These are phyloP conservation scores for Drosophila nasuta DNA, from an alignment of 1,140 invertebrate species.

Conservation along the genomic window DNA sequence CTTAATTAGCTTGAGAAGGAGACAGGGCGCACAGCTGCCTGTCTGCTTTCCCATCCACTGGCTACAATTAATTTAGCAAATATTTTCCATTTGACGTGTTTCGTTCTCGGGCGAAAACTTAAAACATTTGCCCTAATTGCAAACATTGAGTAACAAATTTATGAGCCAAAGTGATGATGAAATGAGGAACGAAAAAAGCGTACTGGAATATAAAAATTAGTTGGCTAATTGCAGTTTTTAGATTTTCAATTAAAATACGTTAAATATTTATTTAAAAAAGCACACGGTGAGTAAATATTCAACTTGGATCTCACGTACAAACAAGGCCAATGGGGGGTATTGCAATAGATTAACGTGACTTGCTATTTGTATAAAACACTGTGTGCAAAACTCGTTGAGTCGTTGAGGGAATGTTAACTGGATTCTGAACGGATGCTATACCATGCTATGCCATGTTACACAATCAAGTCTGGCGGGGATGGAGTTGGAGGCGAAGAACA, in stretches of 20 bases:
- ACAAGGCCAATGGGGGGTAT: background rate
- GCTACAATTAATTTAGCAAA: slow-evolving; percentile 47
- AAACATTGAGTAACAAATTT: background rate
- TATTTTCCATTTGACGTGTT: slow-evolving; percentile 53
- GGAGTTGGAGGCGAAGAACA: background rate
- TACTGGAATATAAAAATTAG: slow-evolving; percentile 2
- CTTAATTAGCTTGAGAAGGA: slow-evolving; percentile 58
- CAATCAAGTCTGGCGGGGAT: slow-evolving; percentile 29
- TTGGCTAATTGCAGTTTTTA: slow-evolving; percentile 66
- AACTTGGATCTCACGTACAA: slow-evolving; percentile 9
- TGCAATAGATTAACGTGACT: slow-evolving; percentile 60
- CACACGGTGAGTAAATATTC: slow-evolving; percentile 40
- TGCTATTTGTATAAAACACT: slow-evolving; percentile 58
- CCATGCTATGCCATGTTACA: slow-evolving; percentile 30
- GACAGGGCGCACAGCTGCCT: background rate
- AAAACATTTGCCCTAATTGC: slow-evolving; percentile 29
- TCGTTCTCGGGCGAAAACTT: slow-evolving; percentile 32
- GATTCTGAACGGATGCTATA: slow-evolving; percentile 14
- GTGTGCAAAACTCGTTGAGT: background rate
- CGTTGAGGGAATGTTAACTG: slow-evolving; percentile 18
- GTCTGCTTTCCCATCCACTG: slow-evolving; percentile 2
- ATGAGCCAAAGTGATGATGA: slow-evolving; percentile 22
- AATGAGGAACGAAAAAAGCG: slow-evolving; percentile 2
- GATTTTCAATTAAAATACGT: slow-evolving; percentile 70
- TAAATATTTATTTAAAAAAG: slow-evolving; percentile 75